Conservation (phyloP, 2,888 invertebrate genomes). For the Dasypolia templi region DNA sequence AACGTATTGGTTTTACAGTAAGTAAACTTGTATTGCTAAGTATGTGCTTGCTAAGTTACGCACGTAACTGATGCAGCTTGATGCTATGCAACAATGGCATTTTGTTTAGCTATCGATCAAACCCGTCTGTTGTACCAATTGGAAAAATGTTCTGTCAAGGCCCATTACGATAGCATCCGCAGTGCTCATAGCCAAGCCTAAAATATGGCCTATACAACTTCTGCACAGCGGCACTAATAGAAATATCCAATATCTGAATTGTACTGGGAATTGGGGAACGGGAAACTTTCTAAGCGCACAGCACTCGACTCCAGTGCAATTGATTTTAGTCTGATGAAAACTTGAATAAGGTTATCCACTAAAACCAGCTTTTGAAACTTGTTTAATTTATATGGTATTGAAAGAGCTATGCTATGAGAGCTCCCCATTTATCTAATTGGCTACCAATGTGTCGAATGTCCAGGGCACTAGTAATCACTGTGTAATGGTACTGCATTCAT, state of each 20-base stretch:
- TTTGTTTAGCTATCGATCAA: slow-evolving; percentile 46
- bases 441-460: slow-evolving; percentile 21
- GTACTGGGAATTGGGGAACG: slow-evolving; percentile 50
- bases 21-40: slow-evolving; percentile 61
- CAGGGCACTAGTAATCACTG: slow-evolving; percentile 35
- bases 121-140: slow-evolving; percentile 42
- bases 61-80: slow-evolving; percentile 50
- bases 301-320: slow-evolving; percentile 37
- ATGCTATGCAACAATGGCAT: slow-evolving; percentile 44
- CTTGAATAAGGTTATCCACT: slow-evolving; percentile 44
- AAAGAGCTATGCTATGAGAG: slow-evolving; percentile 16
- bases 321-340: slow-evolving; percentile 53
- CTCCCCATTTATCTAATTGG: slow-evolving; percentile 41
- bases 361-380: slow-evolving; percentile 29
- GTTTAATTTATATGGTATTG: slow-evolving; percentile 38
- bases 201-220: slow-evolving; percentile 34
- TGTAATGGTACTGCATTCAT: slow-evolving; percentile 54
- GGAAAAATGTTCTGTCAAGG: slow-evolving; percentile 51
- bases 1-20: slow-evolving; percentile 38
- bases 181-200: slow-evolving; percentile 23
- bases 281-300: slow-evolving; percentile 46
- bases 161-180: slow-evolving; percentile 44
- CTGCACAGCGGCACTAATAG: slow-evolving; percentile 20
- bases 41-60: slow-evolving; percentile 58
- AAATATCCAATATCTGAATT: slow-evolving; percentile 49